A percentile compares a stretch with the other conserved stretches of the same genome.
phyloP scores from a whole-genome alignment of 1,140 invertebrate genomes.

The Drosophila pseudoobscura region DNA sequence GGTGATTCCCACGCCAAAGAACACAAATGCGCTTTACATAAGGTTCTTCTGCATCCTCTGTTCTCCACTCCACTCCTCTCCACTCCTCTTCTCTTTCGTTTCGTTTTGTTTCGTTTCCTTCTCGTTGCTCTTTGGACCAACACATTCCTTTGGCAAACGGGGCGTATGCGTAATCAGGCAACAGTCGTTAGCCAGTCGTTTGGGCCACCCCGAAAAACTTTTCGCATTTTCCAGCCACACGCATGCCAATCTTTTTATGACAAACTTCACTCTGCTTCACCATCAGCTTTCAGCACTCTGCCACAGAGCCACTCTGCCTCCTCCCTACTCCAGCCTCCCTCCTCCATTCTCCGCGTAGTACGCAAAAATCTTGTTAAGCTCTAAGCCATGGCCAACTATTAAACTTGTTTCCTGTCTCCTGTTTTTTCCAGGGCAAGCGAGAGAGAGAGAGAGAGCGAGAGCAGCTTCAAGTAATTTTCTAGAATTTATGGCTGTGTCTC shows the following conservation, averaged over 20 bases:
- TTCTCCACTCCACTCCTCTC: too few relatives aligned
- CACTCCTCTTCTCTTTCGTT: neutral
- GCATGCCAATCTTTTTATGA: conserved; percentile 55
- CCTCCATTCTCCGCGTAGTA: conserved; percentile 2
- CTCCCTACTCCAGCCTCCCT: too few relatives aligned
- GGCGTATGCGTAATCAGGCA: conserved; percentile 77
- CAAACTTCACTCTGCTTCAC: conserved; percentile 45
- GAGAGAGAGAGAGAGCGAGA: neutral
- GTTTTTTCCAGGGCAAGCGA: conserved; percentile 28
- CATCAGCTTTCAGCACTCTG: conserved; percentile 27
- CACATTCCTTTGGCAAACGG: conserved; percentile 35
- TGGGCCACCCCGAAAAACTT: conserved; percentile 46
- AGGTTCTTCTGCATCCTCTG: conserved; percentile 8
- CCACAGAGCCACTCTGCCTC: neutral
- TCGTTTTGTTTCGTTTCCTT: conserved; percentile 11
- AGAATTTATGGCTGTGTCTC: conserved; percentile 67
- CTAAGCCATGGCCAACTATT: conserved; percentile 64
- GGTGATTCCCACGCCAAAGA: conserved; percentile 52
- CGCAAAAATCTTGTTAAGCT: conserved; percentile 63
- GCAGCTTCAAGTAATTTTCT: conserved; percentile 54
- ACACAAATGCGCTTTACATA: conserved; percentile 18
- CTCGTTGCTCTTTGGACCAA: conserved; percentile 8
- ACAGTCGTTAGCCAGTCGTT: conserved; percentile 69
- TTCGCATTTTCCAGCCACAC: conserved; percentile 56
- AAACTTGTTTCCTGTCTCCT: conserved; percentile 69